Conservation (phyloP, 2,888 invertebrate species). For the Pristionchus exspectatus region DNA sequence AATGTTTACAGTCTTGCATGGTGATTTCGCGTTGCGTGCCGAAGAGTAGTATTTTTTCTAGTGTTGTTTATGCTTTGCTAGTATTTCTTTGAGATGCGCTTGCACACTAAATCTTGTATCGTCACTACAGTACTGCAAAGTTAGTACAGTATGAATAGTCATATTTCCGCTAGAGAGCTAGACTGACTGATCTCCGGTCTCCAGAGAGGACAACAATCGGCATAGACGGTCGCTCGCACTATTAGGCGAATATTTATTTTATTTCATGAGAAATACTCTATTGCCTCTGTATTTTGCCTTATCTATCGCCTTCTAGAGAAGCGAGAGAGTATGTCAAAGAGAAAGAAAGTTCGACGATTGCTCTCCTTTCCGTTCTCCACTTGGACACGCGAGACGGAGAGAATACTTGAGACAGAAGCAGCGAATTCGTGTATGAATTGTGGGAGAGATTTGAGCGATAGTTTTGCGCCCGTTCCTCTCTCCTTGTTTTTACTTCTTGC, state of each 20-base stretch:
- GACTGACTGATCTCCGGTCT: neutral
- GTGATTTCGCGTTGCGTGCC: neutral
- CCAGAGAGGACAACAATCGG: neutral
- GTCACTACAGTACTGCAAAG: too few species aligned
- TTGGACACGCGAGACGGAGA: neutral
- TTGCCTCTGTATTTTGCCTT: too few species aligned
- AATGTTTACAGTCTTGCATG: neutral
- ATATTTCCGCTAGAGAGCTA: too few species aligned
- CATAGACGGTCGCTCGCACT: neutral
- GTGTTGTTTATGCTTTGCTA: neutral
- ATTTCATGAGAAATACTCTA: too few species aligned
- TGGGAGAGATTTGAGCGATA: slow-evolving; percentile 6
- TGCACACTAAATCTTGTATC: too few species aligned
- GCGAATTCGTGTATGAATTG: neutral
- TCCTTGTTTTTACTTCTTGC: neutral
- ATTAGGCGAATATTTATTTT: neutral
- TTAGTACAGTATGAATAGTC: too few species aligned
- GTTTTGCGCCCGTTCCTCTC: neutral
- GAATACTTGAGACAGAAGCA: neutral
- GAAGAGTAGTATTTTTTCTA: neutral
- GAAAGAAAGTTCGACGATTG: too few species aligned
- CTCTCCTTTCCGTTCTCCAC: neutral
- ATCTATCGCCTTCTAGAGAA: too few species aligned
- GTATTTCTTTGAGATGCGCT: too few species aligned
- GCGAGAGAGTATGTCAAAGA: too few species aligned